Base-by-base conservation (phyloP, 2,888 invertebrate species). In the Nemapogon koenigi region DNA sequence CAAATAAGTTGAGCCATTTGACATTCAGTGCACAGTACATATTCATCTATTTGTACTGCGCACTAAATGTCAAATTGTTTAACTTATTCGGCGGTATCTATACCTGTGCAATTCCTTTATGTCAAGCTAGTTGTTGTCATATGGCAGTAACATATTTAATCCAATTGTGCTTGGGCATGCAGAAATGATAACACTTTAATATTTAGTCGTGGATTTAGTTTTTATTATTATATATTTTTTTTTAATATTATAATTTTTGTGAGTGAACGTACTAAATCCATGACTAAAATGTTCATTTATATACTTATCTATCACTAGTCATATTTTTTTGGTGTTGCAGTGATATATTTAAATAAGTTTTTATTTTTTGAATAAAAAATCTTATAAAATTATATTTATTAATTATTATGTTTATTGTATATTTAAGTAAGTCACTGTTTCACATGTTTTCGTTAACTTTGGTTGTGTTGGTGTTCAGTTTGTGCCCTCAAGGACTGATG, bases 401-500 rank as follows among this genome's bases (percentile, higher is more conserved):
- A n/a, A 31, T 16, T 16, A 16, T n/a, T 16, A 22, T 22, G 6
- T 31, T 31, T 28, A 28, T 7, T 17, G 3, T 31, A 31, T n/a
- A 16, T 3, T 22, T 22, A 2, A 16, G 16, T 32, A 32, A 19
- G 13, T n/a, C 33, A 33, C 33, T 17, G 16, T 6, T 10, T 17
- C 30, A 30, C 30, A 8, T 18, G 31, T 31, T n/a, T n/a, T 3
- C 16, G 31, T 31, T 79, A 79, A 78, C 75, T 55, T 52, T 70
- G n/a, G 71, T 79, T 79, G 70, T 83, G 79, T 83, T 81, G 81
- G 82, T 83, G 81, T 83, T 83, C 84, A 88, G 87, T 86, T 85
- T 87, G 82, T 88, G 87, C 87, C 86, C 87, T 76, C 89, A 88
- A 85, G 89, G 89, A 88, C 85, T 89, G 83, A 87, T 89, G 87